Percentiles rank a stretch among this genome's conserved stretches.
Evolutionary conservation across 1,140 invertebrate genomes (phyloP).

Genomic region (Archivesica marissinica): DNA sequence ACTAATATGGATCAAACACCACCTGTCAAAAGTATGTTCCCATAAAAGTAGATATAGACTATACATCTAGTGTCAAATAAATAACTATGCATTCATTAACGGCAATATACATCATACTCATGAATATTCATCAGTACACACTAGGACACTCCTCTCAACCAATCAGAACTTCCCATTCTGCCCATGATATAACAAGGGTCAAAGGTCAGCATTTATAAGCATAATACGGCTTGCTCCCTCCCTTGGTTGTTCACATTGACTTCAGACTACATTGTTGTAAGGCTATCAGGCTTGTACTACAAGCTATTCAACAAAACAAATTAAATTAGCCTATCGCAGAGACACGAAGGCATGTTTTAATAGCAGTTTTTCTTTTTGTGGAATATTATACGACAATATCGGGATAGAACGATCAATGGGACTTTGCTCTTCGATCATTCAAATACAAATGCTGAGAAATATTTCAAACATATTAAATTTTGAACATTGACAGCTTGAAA

Average conservation of each 20-base stretch:
- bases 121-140: conserved; percentile 37
- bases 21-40: no score
- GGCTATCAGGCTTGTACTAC: no score
- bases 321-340: conserved; percentile 1
- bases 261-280: conserved; percentile 20
- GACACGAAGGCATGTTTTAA: background rate
- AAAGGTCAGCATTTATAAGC: conserved; percentile 47
- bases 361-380: background rate
- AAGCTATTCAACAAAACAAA: background rate
- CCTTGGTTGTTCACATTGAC: background rate
- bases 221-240: background rate
- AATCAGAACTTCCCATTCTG: conserved; percentile 7
- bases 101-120: background rate
- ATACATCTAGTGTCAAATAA: background rate
- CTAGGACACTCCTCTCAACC: conserved; percentile 4
- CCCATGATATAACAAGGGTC: conserved; percentile 30
- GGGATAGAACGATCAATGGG: background rate
- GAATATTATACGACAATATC: background rate
- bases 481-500: background rate
- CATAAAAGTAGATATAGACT: no score
- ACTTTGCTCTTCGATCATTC: background rate
- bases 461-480: background rate
- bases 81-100: background rate
- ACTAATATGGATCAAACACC: no score
- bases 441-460: background rate